Evolutionary conservation across 1,140 invertebrate species (phyloP).

Genomic region (Himalopsyche phryganea): DNA sequence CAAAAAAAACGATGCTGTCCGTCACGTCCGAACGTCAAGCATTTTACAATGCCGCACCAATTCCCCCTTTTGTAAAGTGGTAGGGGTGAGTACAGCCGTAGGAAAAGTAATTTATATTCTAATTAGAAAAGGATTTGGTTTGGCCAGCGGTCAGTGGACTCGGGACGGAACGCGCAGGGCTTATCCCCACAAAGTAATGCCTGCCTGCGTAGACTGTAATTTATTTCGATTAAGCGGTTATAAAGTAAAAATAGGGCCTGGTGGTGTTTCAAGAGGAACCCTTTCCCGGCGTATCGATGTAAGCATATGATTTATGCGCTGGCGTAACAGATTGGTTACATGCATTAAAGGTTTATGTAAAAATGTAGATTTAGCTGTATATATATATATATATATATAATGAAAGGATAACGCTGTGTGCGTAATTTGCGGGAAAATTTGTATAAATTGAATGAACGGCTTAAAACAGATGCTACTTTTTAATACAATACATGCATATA

Average conservation of each 20-base stretch:
- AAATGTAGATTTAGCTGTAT: background rate
- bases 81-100: conserved; percentile 8
- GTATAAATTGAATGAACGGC: no score
- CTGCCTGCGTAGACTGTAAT: conserved; percentile 24
- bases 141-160: conserved; percentile 25
- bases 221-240: conserved; percentile 37
- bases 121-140: conserved; percentile 36
- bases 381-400: no score
- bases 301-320: conserved; percentile 27
- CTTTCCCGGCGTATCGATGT: conserved; percentile 25
- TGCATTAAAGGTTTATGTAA: conserved; percentile 14
- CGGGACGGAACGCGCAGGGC: background rate
- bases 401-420: no score
- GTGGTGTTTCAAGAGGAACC: conserved; percentile 25
- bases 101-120: conserved; percentile 36
- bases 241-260: conserved; percentile 33
- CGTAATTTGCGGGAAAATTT: no score
- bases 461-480: no score
- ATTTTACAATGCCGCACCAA: background rate
- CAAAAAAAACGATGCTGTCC: background rate
- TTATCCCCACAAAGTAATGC: conserved; percentile 21
- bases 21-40: background rate
- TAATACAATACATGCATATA: no score
- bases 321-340: conserved; percentile 29
- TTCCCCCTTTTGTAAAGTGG: background rate